Evolutionary conservation across 2,797 vertebrate genomes (phyloP).

Genomic region (Halcyon leucocephala): DNA sequence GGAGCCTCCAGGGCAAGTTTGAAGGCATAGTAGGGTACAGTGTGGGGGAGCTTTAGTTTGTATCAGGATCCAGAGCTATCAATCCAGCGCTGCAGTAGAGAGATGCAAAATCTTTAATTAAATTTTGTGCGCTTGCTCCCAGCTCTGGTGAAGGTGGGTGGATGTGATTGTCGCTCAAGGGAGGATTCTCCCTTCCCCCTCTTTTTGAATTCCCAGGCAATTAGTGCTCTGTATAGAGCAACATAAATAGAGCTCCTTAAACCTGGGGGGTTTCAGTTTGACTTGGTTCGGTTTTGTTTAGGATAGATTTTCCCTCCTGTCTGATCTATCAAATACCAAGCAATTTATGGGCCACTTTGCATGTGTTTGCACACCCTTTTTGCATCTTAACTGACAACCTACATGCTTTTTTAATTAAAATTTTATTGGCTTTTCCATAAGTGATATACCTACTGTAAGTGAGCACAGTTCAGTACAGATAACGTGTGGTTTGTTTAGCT

Average conservation of each 20-base stretch:
- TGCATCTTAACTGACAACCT: slow-evolving; percentile 56
- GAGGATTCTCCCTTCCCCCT: slow-evolving; percentile 16
- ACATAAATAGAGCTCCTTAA: slow-evolving; percentile 41
- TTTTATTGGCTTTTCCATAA: slow-evolving; percentile 72
- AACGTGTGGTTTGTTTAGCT: slow-evolving; percentile 70
- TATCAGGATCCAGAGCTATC: slow-evolving; percentile 40
- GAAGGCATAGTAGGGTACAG: neutral
- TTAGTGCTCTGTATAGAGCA: slow-evolving; percentile 1
- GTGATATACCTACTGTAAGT: slow-evolving; percentile 61
- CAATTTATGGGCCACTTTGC: neutral
- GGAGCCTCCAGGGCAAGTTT: neutral
- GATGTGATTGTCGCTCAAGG: slow-evolving; percentile 40
- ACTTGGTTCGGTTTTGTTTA: neutral
- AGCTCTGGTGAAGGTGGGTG: slow-evolving; percentile 16
- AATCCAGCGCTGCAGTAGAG: neutral
- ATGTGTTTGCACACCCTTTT: neutral
- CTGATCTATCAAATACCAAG: slow-evolving; percentile 2
- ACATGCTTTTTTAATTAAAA: slow-evolving; percentile 70
- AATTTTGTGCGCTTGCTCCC: neutral
- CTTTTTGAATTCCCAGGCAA: slow-evolving; percentile 60
- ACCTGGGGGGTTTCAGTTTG: slow-evolving; percentile 1
- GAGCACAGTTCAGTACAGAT: slow-evolving; percentile 52
- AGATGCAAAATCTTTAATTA: slow-evolving; percentile 65
- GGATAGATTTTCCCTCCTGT: slow-evolving; percentile 7
- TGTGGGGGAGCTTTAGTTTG: slow-evolving; percentile 46